A percentile compares a stretch with the other conserved stretches of the same genome.
phyloP scores from a whole-genome alignment of 2,888 invertebrate species.

The Acanthosepion esculentum region DNA sequence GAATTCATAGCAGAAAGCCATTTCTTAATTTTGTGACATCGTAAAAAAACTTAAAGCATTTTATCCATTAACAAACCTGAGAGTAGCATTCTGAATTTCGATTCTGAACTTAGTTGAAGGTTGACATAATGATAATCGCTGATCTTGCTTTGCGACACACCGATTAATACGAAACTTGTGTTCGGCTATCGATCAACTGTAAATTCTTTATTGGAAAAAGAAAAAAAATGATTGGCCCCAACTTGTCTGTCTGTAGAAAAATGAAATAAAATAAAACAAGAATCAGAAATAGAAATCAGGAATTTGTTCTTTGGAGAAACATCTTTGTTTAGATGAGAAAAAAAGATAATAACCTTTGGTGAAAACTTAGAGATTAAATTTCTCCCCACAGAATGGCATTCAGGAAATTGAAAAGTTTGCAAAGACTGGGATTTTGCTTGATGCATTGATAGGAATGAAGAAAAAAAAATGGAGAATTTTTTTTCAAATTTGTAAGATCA shows the following conservation, averaged over 20 bases:
- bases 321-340: background rate
- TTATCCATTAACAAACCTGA: background rate
- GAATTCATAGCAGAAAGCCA: background rate
- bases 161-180: background rate
- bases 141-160: background rate
- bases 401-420: constrained; percentile 2
- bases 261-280: background rate
- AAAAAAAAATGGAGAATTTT: background rate
- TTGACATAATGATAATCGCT: background rate
- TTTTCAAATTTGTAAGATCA: background rate
- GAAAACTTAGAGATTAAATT: background rate
- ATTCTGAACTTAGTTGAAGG: background rate
- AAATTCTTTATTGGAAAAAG: too few relatives aligned
- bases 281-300: background rate
- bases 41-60: background rate
- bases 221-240: background rate
- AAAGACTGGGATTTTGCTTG: background rate
- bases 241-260: background rate
- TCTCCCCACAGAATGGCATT: background rate
- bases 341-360: background rate
- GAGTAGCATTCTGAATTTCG: background rate
- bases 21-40: background rate
- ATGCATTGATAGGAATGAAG: background rate
- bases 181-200: background rate
- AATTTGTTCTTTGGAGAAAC: background rate